Conservation (phyloP, 2,888 invertebrate species). For the Acronicta leporina region DNA sequence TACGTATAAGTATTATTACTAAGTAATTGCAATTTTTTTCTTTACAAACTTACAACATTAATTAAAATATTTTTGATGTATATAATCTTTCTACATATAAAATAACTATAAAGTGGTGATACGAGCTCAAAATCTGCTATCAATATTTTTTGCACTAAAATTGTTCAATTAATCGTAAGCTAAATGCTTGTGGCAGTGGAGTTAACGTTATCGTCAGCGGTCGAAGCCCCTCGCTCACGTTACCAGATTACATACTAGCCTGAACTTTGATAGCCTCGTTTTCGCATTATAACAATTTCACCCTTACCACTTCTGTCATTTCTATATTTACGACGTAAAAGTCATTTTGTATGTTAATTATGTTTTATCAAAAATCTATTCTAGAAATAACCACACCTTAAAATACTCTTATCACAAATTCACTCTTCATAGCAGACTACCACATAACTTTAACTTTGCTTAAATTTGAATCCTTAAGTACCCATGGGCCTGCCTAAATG, state of each 20-base stretch:
- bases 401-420: constrained; percentile 26
- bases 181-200: constrained; percentile 57
- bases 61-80: no score
- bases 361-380: not conserved
- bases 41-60: no score
- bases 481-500: constrained; percentile 30
- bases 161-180: constrained; percentile 62
- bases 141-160: constrained; percentile 58
- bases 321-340: constrained; percentile 34
- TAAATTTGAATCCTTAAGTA: constrained; percentile 47
- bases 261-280: constrained; percentile 80
- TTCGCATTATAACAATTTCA: constrained; percentile 67
- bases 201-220: constrained; percentile 78
- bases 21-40: no score
- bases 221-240: constrained; percentile 81
- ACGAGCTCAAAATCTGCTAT: constrained; percentile 30
- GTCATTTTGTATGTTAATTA: not conserved
- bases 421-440: constrained; percentile 20
- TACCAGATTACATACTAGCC: constrained; percentile 78
- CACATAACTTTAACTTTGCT: constrained; percentile 31
- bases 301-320: constrained; percentile 56
- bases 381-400: constrained; percentile 17
- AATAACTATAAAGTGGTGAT: constrained; percentile 3
- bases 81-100: not conserved
- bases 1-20: no score